phyloP scores from a whole-genome alignment of 1,140 invertebrate genomes.

The Pectinophora gossypiella region DNA sequence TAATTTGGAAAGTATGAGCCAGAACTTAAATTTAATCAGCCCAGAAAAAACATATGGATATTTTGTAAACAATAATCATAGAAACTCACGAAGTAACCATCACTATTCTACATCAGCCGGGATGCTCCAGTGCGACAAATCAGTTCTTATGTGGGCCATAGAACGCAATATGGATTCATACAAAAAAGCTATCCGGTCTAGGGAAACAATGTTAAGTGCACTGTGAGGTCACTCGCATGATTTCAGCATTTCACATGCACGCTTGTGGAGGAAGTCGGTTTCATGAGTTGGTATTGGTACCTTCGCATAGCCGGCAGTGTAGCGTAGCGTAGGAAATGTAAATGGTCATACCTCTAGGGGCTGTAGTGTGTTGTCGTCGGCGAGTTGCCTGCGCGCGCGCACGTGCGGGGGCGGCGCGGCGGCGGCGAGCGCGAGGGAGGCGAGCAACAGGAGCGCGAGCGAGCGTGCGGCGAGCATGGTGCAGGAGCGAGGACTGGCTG shows the following conservation, averaged over 20 bases:
- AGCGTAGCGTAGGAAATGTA: neutral
- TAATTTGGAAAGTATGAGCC: too few relatives aligned
- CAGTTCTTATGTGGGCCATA: too few relatives aligned
- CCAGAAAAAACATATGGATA: too few relatives aligned
- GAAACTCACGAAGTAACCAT: too few relatives aligned
- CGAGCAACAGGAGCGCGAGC: conserved; percentile 27
- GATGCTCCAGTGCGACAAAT: too few relatives aligned
- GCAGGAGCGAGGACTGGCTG: conserved; percentile 19
- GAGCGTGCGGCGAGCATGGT: conserved; percentile 37
- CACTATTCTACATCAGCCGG: neutral
- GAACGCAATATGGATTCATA: too few relatives aligned
- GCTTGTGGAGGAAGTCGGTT: neutral
- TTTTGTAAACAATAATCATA: too few relatives aligned
- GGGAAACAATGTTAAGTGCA: neutral
- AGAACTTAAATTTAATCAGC: too few relatives aligned
- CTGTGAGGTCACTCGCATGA: neutral
- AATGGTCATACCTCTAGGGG: conserved; percentile 42
- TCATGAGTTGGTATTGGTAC: neutral
- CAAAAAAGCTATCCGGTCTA: too few relatives aligned
- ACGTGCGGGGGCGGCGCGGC: conserved; percentile 18
- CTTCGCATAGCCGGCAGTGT: conserved; percentile 2
- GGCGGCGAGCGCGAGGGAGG: conserved; percentile 17
- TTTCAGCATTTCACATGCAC: neutral
- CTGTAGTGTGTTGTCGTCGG: conserved; percentile 53
- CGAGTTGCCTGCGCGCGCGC: conserved; percentile 43